Conservation (phyloP, 2,113 vertebrate species). For the Trogon melanurus region DNA sequence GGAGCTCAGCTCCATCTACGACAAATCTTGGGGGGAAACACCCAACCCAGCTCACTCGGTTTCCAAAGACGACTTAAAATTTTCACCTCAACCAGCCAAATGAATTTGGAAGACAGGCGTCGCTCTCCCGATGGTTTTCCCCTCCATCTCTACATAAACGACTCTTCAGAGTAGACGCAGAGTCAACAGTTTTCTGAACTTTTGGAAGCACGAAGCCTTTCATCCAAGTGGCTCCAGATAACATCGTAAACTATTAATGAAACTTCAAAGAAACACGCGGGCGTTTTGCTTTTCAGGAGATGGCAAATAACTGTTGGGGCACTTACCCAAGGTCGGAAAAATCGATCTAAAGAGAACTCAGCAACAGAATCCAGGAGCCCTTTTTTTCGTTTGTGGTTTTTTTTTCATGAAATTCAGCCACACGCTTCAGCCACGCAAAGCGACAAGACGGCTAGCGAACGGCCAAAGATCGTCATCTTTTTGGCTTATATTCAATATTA, state of each 20-base stretch:
- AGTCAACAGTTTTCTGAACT: not conserved
- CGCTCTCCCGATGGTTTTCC: not conserved
- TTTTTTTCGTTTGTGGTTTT: not conserved
- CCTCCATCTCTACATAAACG: not conserved
- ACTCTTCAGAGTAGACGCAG: not conserved
- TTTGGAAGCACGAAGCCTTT: not conserved
- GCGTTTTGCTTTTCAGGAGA: not conserved
- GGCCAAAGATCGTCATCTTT: too few relatives aligned
- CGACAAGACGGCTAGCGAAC: not conserved
- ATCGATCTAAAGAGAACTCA: not conserved
- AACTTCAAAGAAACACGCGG: not conserved
- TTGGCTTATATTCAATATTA: fast-evolving
- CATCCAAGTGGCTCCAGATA: not conserved
- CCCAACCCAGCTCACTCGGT: not conserved
- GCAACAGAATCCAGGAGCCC: not conserved
- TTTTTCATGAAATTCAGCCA: not conserved
- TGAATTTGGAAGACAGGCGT: not conserved
- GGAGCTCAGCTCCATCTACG: not conserved
- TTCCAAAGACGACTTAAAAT: not conserved
- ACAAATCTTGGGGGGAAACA: not conserved
- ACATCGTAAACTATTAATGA: not conserved
- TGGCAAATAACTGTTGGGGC: not conserved
- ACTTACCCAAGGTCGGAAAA: not conserved
- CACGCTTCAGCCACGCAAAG: not conserved
- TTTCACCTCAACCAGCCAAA: not conserved